Percentiles rank a stretch among this genome's conserved stretches.
Evolutionary conservation across 1,140 invertebrate species (phyloP).

Genomic region (Heterodera schachtii): DNA sequence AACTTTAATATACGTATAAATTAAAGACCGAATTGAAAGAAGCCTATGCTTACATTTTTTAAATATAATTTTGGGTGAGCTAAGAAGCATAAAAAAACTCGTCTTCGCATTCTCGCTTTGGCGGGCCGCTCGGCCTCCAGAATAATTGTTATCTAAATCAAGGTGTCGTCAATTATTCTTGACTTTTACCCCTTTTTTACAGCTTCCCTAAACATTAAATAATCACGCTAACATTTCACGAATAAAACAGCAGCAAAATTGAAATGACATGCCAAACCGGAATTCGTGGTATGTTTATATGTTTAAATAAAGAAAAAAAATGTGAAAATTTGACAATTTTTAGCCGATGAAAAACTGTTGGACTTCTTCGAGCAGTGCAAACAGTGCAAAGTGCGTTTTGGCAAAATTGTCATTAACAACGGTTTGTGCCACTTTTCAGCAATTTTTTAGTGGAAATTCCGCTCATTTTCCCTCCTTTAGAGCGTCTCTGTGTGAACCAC

Average conservation of each 20-base stretch:
- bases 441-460: constrained; percentile 8
- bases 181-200: background rate
- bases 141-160: too few species aligned
- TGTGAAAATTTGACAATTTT: constrained; percentile 37
- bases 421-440: constrained; percentile 41
- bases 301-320: background rate
- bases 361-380: constrained; percentile 64
- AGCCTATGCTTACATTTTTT: too few species aligned
- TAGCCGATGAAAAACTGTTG: constrained; percentile 58
- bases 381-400: constrained; percentile 62
- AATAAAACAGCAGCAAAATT: constrained; percentile 1
- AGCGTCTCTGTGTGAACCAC: constrained; percentile 76
- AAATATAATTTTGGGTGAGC: too few species aligned
- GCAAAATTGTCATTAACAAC: constrained; percentile 63
- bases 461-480: constrained; percentile 68
- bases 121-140: too few species aligned
- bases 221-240: constrained; percentile 1
- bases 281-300: constrained; percentile 60
- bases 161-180: too few species aligned
- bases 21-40: too few species aligned
- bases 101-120: too few species aligned
- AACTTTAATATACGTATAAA: too few species aligned
- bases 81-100: too few species aligned
- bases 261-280: constrained; percentile 64
- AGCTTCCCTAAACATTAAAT: background rate